Percentiles rank a stretch among this genome's conserved stretches.
Conservation (phyloP, 2,888 invertebrate species). For the Therioaphis trifolii region DNA sequence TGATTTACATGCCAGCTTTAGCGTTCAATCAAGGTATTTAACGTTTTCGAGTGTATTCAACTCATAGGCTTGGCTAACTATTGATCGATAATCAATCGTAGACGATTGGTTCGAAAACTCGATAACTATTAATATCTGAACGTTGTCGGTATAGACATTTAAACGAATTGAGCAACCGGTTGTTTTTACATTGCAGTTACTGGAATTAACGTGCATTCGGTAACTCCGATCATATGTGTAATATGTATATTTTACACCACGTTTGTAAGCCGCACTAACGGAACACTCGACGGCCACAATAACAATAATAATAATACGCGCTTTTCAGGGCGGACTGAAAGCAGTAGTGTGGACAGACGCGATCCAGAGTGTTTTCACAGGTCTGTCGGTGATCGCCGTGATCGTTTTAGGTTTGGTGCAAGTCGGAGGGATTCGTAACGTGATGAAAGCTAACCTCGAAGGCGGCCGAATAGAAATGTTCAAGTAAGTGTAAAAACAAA, state of each 20-base stretch:
- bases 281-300: too few species aligned
- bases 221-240: slow-evolving; percentile 82
- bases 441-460: slow-evolving; percentile 74
- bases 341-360: slow-evolving; percentile 87
- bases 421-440: slow-evolving; percentile 75
- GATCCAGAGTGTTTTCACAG: slow-evolving; percentile 80
- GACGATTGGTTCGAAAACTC: too few species aligned
- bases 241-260: slow-evolving; percentile 94
- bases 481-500: too few species aligned
- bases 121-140: too few species aligned
- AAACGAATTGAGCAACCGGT: too few species aligned
- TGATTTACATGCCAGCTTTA: slow-evolving; percentile 88
- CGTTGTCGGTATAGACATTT: too few species aligned
- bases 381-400: slow-evolving; percentile 77
- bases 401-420: slow-evolving; percentile 76
- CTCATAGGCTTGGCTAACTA: too few species aligned
- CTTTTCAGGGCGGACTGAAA: slow-evolving; percentile 77
- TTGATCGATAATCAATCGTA: too few species aligned
- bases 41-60: too few species aligned
- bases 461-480: slow-evolving; percentile 79
- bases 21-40: slow-evolving; percentile 82
- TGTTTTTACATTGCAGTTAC: too few species aligned
- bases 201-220: slow-evolving; percentile 82
- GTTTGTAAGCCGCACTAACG: slow-evolving; percentile 76
- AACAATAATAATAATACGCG: too few species aligned